Conservation (phyloP, 2,888 invertebrate species). For the Nomada fucata region DNA sequence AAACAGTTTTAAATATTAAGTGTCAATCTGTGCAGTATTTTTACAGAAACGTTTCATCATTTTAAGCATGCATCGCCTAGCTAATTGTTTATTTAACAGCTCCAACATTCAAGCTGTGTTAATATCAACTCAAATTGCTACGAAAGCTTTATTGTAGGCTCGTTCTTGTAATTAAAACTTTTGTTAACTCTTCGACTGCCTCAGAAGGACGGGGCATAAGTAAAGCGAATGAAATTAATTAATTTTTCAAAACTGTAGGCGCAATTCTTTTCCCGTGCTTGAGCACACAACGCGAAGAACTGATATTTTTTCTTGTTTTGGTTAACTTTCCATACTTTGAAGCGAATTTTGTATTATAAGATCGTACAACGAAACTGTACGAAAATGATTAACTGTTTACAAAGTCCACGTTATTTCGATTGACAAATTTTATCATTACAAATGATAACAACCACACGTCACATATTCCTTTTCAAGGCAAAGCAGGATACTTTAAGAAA, state of each 20-base stretch:
- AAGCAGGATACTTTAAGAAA: no score
- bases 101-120: neutral
- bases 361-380: no score
- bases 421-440: no score
- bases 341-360: no score
- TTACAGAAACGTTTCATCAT: neutral
- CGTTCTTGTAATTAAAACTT: conserved; percentile 29
- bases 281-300: no score
- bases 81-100: neutral
- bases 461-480: no score
- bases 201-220: neutral
- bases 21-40: neutral
- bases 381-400: no score
- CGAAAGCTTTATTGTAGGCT: neutral
- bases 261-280: neutral
- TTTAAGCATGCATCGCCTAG: neutral
- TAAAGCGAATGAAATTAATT: conserved; percentile 1
- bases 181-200: neutral
- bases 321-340: neutral
- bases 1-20: neutral
- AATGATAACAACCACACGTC: no score
- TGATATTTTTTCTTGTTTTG: neutral
- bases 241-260: neutral
- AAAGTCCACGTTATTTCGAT: no score
- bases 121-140: neutral